Evolutionary conservation across 2,797 vertebrate genomes (phyloP), one percentile per base, ranked within the genome.

Genomic region (Premnoplex brunnescens): DNA sequence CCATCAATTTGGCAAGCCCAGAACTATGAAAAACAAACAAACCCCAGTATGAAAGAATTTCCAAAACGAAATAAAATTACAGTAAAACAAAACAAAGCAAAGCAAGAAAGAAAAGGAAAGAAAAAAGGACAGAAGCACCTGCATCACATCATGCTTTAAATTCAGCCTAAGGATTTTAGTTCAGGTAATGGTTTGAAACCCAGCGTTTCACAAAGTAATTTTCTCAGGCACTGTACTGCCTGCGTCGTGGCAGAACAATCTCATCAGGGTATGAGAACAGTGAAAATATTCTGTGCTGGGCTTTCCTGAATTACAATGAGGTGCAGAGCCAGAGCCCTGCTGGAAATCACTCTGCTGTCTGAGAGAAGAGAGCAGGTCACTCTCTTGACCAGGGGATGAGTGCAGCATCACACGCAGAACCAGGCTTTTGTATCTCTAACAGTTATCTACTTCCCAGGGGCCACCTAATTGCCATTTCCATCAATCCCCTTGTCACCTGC

Each of bases 381-480:
- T 96, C 94, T 94, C 79, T 93, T 59, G 68, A 96, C 97, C 96
- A 95, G 97, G 97, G 97, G 84, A 95, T 6, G 85, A 97, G 97
- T 94, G 95, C 52, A 56, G 87, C 81, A 89, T 96, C 98, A 94
- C 82, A 93, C 4, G 48, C 95, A 95, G 95, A 96, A 95, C 95
- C 91, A 79, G 96, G 96, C 94, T 91, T 98, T 97, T 97, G 85
- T 95, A 85, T 93, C 67, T 95, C 93, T 97, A 98, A 97, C 97
- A 97, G 96, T 97, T 98, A 97, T 97, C 96, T 97, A 92, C 81
- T 97, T 98, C 98, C 97, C 96, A 97, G 87, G 86, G 97, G 78
- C 97, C 28, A 8, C 93, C 95, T 98, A 98, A 98, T 98, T 98
- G 98, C 94, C 10, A 1, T 68, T 74, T 69, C 91, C 89, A 92